Conservation (phyloP, 2,888 invertebrate species). For the Griposia aprilina region DNA sequence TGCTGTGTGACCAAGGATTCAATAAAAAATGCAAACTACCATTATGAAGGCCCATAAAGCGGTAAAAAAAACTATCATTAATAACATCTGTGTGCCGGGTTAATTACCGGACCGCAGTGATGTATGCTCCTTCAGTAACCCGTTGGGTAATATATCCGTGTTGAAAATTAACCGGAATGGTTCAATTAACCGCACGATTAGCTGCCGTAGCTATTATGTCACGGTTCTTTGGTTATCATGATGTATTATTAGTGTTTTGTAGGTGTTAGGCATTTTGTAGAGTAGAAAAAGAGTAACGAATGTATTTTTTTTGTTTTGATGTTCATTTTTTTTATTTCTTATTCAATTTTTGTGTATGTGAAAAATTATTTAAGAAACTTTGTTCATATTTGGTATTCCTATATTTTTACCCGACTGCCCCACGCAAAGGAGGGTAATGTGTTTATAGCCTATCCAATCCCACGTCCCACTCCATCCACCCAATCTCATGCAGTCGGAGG, state of each 20-base stretch:
- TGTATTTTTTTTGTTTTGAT: neutral
- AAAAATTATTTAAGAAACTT: neutral
- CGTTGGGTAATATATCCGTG: conserved; percentile 62
- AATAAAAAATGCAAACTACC: conserved; percentile 56
- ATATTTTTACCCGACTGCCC: no score
- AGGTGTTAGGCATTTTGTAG: conserved; percentile 11
- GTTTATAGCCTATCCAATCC: no score
- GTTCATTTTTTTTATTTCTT: neutral
- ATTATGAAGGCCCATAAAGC: conserved; percentile 35
- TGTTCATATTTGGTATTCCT: neutral
- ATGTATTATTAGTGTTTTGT: conserved; percentile 33
- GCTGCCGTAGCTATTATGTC: conserved; percentile 46
- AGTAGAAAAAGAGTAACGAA: neutral
- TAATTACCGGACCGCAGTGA: conserved; percentile 60
- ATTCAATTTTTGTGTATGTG: neutral
- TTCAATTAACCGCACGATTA: conserved; percentile 67
- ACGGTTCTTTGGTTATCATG: conserved; percentile 55
- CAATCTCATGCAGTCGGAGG: no score
- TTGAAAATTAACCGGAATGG: conserved; percentile 62
- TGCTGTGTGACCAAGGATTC: conserved; percentile 3
- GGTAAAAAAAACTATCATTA: conserved; percentile 60
- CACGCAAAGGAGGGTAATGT: no score
- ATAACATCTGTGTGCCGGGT: conserved; percentile 59
- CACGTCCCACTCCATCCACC: no score
- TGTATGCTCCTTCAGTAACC: conserved; percentile 64